phyloP scores from a whole-genome alignment of 2,113 vertebrate genomes.

The Notiomystis cincta region DNA sequence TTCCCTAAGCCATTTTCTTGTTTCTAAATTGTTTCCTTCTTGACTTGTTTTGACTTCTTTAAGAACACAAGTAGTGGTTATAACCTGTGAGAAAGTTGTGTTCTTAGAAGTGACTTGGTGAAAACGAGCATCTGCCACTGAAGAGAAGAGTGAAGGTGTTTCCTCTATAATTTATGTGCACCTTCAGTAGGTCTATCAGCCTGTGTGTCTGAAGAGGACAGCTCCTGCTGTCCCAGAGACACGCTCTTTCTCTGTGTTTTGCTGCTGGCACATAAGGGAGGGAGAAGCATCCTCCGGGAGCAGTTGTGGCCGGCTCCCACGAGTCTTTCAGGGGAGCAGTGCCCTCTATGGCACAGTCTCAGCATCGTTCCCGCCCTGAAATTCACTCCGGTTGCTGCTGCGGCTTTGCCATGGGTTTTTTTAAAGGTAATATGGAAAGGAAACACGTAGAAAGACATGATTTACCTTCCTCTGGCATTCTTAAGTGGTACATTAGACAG shows the following conservation, averaged over 20 bases:
- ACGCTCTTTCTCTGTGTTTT: not conserved
- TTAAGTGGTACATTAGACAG: not conserved
- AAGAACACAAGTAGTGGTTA: not conserved
- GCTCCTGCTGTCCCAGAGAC: not conserved
- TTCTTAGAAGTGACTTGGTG: not conserved
- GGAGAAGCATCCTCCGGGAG: not conserved
- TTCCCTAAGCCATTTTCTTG: not conserved
- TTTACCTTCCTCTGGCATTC: not conserved
- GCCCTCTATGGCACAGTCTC: constrained; percentile 31
- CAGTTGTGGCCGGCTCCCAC: not conserved
- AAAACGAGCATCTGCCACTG: not conserved
- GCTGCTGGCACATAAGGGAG: not conserved
- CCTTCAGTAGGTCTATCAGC: not conserved
- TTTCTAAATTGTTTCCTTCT: not conserved
- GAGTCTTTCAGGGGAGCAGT: not conserved
- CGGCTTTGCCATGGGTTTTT: not conserved
- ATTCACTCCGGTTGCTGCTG: not conserved
- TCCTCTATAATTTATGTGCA: not conserved
- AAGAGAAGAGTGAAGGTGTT: not conserved
- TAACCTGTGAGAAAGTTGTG: not conserved
- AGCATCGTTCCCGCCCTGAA: not conserved
- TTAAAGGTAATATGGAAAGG: not conserved
- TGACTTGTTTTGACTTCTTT: not conserved
- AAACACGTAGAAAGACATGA: not conserved
- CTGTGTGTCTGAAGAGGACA: not conserved